Evolutionary conservation across 2,797 vertebrate genomes (phyloP), one percentile per base, ranked within the genome.

Genomic region (Myiotriccus ornatus): DNA sequence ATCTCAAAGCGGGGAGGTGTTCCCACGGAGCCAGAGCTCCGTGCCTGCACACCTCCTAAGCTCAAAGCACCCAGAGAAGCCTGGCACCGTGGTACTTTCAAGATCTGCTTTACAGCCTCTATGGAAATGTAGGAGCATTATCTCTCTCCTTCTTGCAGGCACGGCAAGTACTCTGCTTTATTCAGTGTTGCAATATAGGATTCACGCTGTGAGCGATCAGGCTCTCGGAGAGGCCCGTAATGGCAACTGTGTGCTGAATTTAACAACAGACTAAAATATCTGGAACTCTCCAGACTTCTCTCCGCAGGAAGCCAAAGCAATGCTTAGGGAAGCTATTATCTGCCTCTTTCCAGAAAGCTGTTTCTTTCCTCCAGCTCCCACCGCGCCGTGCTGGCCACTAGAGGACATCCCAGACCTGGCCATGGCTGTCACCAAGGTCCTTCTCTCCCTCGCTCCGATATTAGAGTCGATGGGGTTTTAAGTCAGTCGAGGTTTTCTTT

Each of bases 251-350:
- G 77, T 15, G 59, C 80, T 69, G 96, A 94, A 95, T 96, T 95
- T 94, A 95, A 94, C 89, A 82, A n/a, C 80, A 73, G 80, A 84
- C 56, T 82, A 91, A 96, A 96, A 88, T 88, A 92, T 84, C 85
- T 90, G 90, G 78, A 95, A 75, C 84, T 94, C 84, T 94, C 89
- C 91, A 92, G 86, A 89, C 79, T 94, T 87, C 71, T 87, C 85
- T 60, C 94, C 53, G 49, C 68, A 85, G 93, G 94, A 83, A 80
- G 84, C 52, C 87, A 69, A 86, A 78, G 82, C 43, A 50, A 32
- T 30, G 63, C 60, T 81, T 73, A 78, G 70, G 55, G 41, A 92
- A 91, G 64, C 30, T 86, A 64, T 90, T 93, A 92, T 37, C 78
- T 92, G 52, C 43, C 39, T 81, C 59, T 75, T 60, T 67, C 90